Evolutionary conservation across 2,888 invertebrate genomes (phyloP).

Genomic region (Rhagophthalmus giganteus): DNA sequence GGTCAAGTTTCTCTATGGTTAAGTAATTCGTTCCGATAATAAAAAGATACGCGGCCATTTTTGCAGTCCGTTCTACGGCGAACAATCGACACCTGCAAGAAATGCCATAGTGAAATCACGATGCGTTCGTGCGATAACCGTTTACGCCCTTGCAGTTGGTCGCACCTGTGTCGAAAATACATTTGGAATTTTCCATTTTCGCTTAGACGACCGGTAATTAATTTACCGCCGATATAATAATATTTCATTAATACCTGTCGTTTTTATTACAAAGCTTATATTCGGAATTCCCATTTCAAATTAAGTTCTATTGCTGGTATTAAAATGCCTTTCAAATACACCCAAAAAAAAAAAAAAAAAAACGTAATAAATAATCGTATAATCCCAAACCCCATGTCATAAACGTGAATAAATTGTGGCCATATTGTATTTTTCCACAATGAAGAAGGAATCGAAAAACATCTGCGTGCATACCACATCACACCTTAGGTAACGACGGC

Average conservation of each 20-base stretch:
- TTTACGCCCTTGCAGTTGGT: no score
- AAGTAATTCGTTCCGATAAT: constrained; percentile 3
- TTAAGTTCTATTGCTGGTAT: constrained; percentile 13
- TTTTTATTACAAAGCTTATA: constrained; percentile 1
- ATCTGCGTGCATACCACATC: constrained; percentile 38
- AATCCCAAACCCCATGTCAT: constrained; percentile 35
- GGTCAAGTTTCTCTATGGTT: background rate
- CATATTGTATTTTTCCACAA: constrained; percentile 33
- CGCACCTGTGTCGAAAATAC: no score
- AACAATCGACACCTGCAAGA: background rate
- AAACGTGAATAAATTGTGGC: constrained; percentile 37
- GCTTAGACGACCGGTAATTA: no score
- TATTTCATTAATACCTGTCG: constrained; percentile 5
- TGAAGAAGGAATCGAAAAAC: constrained; percentile 33
- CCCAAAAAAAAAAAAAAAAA: no score
- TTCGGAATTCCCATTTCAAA: constrained; percentile 10
- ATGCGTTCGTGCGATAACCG: no score
- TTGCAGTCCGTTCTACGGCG: background rate
- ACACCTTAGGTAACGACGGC: constrained; percentile 36
- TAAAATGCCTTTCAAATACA: constrained; percentile 20
- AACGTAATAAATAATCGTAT: constrained; percentile 37
- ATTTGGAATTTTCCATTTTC: no score
- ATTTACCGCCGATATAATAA: background rate
- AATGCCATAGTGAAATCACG: no score
- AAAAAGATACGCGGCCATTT: background rate